Conservation (phyloP, 1,140 invertebrate genomes). For the Whitmania pigra region DNA sequence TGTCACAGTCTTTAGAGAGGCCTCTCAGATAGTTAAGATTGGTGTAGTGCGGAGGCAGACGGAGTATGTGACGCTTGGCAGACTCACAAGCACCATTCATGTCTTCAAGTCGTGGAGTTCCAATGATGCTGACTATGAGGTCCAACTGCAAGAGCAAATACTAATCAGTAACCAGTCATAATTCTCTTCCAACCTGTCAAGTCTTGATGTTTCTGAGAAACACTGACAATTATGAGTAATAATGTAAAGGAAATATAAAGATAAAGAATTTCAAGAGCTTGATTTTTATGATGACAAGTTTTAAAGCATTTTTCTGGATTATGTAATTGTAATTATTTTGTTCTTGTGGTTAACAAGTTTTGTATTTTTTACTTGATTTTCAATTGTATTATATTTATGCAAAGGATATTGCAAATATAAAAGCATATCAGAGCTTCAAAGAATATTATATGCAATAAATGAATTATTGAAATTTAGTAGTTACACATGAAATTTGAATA, state of each 20-base stretch:
- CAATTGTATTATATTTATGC: neutral
- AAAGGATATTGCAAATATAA: neutral
- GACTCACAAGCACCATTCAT: slow-evolving; percentile 92
- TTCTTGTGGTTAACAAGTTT: too few relatives aligned
- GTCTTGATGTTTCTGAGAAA: neutral
- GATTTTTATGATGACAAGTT: too few relatives aligned
- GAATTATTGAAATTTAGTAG: neutral
- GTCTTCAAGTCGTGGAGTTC: slow-evolving; percentile 80
- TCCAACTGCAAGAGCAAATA: slow-evolving; percentile 60
- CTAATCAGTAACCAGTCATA: neutral
- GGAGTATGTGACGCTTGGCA: slow-evolving; percentile 79
- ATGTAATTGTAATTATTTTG: too few relatives aligned
- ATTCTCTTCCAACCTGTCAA: neutral
- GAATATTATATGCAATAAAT: neutral
- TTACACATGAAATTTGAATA: neutral
- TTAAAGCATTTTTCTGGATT: too few relatives aligned
- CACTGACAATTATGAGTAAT: neutral
- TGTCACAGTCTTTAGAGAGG: slow-evolving; percentile 77
- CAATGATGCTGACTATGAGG: slow-evolving; percentile 87
- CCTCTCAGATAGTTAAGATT: slow-evolving; percentile 80
- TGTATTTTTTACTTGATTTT: too few relatives aligned
- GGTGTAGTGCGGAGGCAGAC: slow-evolving; percentile 71
- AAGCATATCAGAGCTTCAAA: neutral
- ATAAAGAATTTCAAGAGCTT: neutral
- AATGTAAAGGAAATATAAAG: neutral